Percentiles rank a stretch among this genome's conserved stretches.
phyloP scores from a whole-genome alignment of 2,113 vertebrate species.

The Aplodontia rufa region DNA sequence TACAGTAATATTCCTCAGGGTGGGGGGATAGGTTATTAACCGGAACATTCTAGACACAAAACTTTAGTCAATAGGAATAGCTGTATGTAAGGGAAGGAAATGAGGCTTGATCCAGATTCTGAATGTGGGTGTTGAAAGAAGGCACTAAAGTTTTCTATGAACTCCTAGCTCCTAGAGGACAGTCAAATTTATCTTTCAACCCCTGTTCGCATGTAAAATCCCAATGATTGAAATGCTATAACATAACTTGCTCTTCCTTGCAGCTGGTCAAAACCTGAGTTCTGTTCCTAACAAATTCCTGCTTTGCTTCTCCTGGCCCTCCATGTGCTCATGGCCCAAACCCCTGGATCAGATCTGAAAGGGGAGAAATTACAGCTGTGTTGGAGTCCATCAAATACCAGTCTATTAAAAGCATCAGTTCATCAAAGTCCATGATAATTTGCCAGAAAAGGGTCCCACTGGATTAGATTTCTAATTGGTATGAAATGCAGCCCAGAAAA shows the following conservation, averaged over 20 bases:
- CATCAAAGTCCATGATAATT: conserved; percentile 85
- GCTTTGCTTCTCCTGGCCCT: not conserved
- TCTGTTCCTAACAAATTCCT: not conserved
- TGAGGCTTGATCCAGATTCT: not conserved
- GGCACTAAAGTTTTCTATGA: not conserved
- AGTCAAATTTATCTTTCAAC: not conserved
- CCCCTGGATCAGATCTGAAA: not conserved
- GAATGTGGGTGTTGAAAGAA: no score
- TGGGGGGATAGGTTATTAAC: not conserved
- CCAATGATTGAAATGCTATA: not conserved
- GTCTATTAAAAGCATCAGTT: conserved; percentile 84
- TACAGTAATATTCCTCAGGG: not conserved
- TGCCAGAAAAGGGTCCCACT: conserved; percentile 79
- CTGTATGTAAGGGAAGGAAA: not conserved
- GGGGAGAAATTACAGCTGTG: conserved; percentile 60
- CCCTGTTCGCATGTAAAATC: not conserved
- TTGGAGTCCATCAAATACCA: conserved; percentile 76
- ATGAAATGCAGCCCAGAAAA: conserved; percentile 84
- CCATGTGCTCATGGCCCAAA: not conserved
- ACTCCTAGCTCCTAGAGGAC: not conserved
- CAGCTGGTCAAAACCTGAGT: not conserved
- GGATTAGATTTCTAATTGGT: conserved; percentile 81
- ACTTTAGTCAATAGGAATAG: not conserved
- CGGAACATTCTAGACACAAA: not conserved
- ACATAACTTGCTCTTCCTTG: not conserved